Evolutionary conservation across 2,888 invertebrate species (phyloP), one percentile per base, ranked within the genome.

Genomic region (Chrysomela aeneicollis): DNA sequence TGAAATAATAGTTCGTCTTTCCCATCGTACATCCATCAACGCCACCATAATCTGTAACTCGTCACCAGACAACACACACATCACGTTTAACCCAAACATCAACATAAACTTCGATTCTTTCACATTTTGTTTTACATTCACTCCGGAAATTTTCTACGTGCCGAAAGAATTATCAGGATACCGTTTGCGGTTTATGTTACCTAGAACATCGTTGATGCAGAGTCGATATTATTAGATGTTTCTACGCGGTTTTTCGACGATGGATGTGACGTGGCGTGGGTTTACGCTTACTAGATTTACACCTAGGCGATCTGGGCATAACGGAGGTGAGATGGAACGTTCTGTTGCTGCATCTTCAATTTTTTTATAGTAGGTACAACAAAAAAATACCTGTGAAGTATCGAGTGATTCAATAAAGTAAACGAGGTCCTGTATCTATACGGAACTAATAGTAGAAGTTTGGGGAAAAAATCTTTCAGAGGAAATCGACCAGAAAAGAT

Each of bases 1-100:
- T 68, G 74, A 42, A 42, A 42, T 42, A 42, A 42, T 70, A 78
- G 77, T 79, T 77, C 77, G 76, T 78, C 79, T 78, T 71, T 71
- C 66, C 64, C 74, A 67, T 75, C 75, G 74, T 77, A 74, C 66
- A 72, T 77, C 75, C 71, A 68, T 78, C 76, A 74, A 67, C 73
- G 54, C 61, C 46, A 61, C 50, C 66, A 15, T 15, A 42, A 68
- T 61, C 74, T 74, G 75, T 71, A 66, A 68, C 71, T 73, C 72
- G 66, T 73, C 74, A 72, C 26, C 35, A 32, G 15, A 52, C 37
- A 57, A 57, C 61, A 52, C 35, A 42, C 62, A 62, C 66, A 60
- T 66, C 66, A 66, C 59, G 58, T 58, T 37, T 53, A 52, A 42
- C 17, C 57, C 42, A 46, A 59, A 61, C 67, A 63, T 65, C 67